Conservation (phyloP, 2,113 vertebrate genomes). For the Steatornis caripensis region DNA sequence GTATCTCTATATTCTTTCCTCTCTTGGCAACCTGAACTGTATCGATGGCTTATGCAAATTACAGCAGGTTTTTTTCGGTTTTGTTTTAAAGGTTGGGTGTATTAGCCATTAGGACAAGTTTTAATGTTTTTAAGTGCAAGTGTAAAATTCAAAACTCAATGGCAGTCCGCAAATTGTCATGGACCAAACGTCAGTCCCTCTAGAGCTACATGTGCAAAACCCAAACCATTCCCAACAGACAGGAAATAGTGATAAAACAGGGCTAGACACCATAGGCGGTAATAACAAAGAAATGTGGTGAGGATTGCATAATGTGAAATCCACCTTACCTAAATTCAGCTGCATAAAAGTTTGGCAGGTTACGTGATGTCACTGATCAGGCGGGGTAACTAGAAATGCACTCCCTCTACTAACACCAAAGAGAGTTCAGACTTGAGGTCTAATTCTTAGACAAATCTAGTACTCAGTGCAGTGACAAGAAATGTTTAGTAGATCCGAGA, state of each 20-base stretch:
- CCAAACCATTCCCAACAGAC: not conserved
- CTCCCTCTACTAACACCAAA: not conserved
- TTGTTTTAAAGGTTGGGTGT: not conserved
- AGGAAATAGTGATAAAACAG: not conserved
- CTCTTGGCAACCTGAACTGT: not conserved
- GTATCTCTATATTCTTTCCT: not conserved
- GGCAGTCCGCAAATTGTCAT: not conserved
- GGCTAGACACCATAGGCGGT: not conserved
- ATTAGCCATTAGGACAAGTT: not conserved
- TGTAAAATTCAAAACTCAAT: not conserved
- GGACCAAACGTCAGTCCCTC: not conserved
- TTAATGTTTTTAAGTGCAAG: not conserved
- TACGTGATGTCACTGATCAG: not conserved
- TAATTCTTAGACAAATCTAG: not conserved
- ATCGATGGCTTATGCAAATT: not conserved
- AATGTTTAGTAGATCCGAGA: accelerated
- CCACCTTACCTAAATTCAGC: not conserved
- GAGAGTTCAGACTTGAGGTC: not conserved
- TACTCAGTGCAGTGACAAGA: not conserved
- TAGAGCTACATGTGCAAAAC: not conserved
- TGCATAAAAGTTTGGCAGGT: not conserved
- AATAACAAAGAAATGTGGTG: not conserved
- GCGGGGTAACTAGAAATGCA: not conserved
- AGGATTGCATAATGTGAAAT: not conserved
- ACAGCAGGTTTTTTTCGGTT: accelerated